Evolutionary conservation across 2,888 invertebrate species (phyloP).

Genomic region (Stictocephala bisonia): DNA sequence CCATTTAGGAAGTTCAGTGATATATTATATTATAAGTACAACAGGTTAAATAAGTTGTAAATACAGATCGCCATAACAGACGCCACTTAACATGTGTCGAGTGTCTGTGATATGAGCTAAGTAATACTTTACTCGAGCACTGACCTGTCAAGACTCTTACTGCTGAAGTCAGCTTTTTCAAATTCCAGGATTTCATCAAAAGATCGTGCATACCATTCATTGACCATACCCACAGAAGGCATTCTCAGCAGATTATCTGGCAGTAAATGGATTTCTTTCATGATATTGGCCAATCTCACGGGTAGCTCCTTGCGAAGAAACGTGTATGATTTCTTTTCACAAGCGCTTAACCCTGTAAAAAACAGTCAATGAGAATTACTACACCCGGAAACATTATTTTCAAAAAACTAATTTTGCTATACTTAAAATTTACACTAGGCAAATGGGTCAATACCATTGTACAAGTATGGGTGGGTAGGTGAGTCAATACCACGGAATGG

Average conservation of each 20-base stretch:
- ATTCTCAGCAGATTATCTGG: constrained; percentile 92
- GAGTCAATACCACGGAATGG: no score
- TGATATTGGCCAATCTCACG: constrained; percentile 98
- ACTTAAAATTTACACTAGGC: no score
- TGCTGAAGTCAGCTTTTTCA: constrained; percentile 83
- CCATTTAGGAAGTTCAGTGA: no score
- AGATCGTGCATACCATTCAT: constrained; percentile 93
- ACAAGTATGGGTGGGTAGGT: no score
- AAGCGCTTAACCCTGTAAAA: constrained; percentile 88
- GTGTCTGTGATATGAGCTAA: background rate
- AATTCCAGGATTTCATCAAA: constrained; percentile 96
- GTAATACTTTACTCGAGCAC: constrained; percentile 53
- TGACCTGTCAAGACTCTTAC: constrained; percentile 75
- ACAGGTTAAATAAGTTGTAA: no score
- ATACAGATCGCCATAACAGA: no score
- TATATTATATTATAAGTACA: no score
- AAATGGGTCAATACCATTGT: no score
- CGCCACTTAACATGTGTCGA: no score
- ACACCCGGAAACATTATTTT: no score
- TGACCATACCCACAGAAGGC: constrained; percentile 93
- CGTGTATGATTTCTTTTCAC: constrained; percentile 90
- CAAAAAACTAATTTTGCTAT: no score
- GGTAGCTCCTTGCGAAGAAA: constrained; percentile 97
- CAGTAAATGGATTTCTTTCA: constrained; percentile 97
- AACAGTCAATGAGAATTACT: no score